Base-by-base conservation (phyloP, 2,113 vertebrate genomes). In the Pangasianodon gigas region DNA sequence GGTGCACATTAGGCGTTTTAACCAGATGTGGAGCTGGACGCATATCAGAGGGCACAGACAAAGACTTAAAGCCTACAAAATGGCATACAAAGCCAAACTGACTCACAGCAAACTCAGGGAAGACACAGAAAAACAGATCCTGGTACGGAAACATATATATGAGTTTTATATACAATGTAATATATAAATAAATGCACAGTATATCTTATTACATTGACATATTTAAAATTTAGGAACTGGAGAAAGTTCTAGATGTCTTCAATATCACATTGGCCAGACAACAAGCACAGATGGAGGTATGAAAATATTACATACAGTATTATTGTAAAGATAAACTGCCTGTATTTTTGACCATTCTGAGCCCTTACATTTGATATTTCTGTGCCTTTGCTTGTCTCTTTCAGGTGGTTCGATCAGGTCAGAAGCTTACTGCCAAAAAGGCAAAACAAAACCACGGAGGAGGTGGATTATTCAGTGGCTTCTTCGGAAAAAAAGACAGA, bases 251-350 rank as follows among this genome's bases (percentile, higher is more conserved):
- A 29, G 98, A 99, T 62, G 97, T 99, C 74, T 99, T 99, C 93
- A 99, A 97, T 93, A 99, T 97, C 90, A 93, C 97, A 24, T 94
- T 99, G 94, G 97, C 95, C 85, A 97, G 98, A 44, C 98, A 99
- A 60, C 98, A 99, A 94, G 97, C 97, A 13, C 97, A 98, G 91
- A 96, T 97, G 92, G 98, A 99, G 98, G 98, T 99, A 92, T 44
- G 51, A 81, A 85, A 26, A 29, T 16, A 85, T 83, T 29, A 21
- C 14, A 44, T 86, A 2, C 48, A 71, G 0, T 48, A n/a, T 16
- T 16, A 44, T 19, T 60, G 44, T 48, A 6, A 58, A 54, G 79
- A 54, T 83, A 11, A 65, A 24, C 44, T n/a, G 18, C 19, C 6
- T 32, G 37, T 10, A 13, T 46, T 81, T 62, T 48, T 87, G 1